These are phyloP conservation scores for Ramazzottius varieornatus DNA, from an alignment of 2,888 invertebrate genomes.

Conservation along the genomic window DNA sequence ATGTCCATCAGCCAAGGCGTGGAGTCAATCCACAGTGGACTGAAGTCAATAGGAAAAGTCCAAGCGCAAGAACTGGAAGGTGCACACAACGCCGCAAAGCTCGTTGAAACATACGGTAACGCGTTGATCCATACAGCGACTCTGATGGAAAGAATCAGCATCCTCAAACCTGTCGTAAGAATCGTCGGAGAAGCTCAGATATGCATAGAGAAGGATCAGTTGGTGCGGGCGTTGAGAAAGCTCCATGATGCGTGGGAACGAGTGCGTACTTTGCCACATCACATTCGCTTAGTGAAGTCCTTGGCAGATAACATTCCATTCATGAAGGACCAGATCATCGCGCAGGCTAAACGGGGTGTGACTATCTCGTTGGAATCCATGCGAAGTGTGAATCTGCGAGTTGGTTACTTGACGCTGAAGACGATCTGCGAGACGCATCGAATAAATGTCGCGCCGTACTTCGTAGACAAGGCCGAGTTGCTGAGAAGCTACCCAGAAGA, in stretches of 20 bases:
- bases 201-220: background rate
- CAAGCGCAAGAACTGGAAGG: background rate
- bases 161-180: background rate
- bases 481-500: background rate
- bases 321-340: background rate
- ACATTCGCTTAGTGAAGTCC: background rate
- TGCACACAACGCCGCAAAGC: too few species aligned
- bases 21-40: background rate
- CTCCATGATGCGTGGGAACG: slow-evolving; percentile 1
- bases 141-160: background rate
- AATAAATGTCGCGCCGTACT: background rate
- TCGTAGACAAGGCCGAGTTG: background rate
- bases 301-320: background rate
- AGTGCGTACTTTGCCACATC: background rate
- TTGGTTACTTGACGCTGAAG: background rate
- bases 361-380: background rate
- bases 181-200: background rate
- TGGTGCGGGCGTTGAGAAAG: background rate
- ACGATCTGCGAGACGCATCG: background rate
- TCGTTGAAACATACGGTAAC: background rate
- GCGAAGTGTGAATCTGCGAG: background rate
- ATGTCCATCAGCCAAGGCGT: background rate
- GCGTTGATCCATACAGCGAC: background rate
- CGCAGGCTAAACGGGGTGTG: background rate
- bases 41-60: background rate